phyloP scores from a whole-genome alignment of 2,888 invertebrate genomes.

The Alcis repandata region DNA sequence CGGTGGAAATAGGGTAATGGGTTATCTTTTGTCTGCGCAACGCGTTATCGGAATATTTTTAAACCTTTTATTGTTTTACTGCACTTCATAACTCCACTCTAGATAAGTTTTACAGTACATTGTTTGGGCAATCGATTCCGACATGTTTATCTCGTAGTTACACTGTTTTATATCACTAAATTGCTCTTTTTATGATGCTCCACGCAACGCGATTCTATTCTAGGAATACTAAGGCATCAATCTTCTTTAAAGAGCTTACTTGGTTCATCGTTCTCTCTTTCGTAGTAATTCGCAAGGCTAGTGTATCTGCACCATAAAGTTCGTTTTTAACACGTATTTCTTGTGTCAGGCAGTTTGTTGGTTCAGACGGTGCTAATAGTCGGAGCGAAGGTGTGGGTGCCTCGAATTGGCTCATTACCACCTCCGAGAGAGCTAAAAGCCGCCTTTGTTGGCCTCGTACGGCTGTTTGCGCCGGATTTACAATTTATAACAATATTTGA shows the following conservation, averaged over 20 bases:
- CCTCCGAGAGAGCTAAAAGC: constrained; percentile 61
- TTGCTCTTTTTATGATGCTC: constrained; percentile 43
- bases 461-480: constrained; percentile 57
- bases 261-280: constrained; percentile 21
- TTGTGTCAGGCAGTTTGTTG: constrained; percentile 52
- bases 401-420: constrained; percentile 68
- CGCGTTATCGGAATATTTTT: constrained; percentile 53
- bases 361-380: constrained; percentile 59
- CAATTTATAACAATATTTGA: constrained; percentile 49
- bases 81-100: constrained; percentile 13
- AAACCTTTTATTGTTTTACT: constrained; percentile 64
- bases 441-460: constrained; percentile 61
- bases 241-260: constrained; percentile 23
- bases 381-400: constrained; percentile 57
- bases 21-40: constrained; percentile 62
- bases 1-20: constrained; percentile 64
- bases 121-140: constrained; percentile 44
- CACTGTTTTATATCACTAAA: constrained; percentile 45
- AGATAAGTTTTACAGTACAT: constrained; percentile 38
- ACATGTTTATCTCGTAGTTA: constrained; percentile 39
- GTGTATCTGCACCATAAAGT: constrained; percentile 27
- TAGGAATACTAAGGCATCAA: constrained; percentile 26
- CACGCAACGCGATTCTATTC: constrained; percentile 33
- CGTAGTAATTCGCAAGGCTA: constrained; percentile 26
- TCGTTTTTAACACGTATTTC: constrained; percentile 30